Base-by-base conservation (phyloP, 2,113 vertebrate genomes). In the Xiphias gladius region DNA sequence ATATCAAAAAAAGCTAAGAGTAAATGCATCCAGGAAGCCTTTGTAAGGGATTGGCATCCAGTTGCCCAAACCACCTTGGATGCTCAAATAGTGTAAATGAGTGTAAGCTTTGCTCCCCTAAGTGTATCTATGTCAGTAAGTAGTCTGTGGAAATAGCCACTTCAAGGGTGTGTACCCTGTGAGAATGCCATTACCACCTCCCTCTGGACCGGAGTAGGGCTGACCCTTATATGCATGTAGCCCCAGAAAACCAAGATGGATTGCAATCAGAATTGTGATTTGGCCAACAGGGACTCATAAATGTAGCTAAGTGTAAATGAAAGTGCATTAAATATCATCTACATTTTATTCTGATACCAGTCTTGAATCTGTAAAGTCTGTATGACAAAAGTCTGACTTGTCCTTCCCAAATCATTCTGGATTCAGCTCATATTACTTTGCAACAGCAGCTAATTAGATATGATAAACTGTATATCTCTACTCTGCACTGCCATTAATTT, bases 351-450 rank as follows among this genome's bases (percentile, higher is more conserved):
- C 2, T 48, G 13, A 52, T 52, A 48, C 14, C 1, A 48, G 46
- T 48, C 4, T 41, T 35, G 3, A 35, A 7, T 48, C 13, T 48
- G 46, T 48, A 19, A 22, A 48, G 17, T 19, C 6, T 19, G 6
- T 64, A 6, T 64, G 35, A 64, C 52, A 55, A 5, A 55, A 39
- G 30, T 71, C 30, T 37, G 58, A 62, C 59, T 65, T 39, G n/a
- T 64, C 17, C 30, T 55, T 55, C 17, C 24, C 32, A 57, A 32
- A 66, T 30, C 19, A 12, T 30, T 77, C 10, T 67, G 37, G n/a
- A n/a, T n/a, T 35, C 32, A 35, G 3, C 32, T 35, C 32, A 35
- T 6, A 35, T 35, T 3, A 35, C 3, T 35, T 35, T 35, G 39
- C 58, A 67, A 24, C 37, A 35, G 39, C 28, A 52, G 22, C 22